phyloP scores from a whole-genome alignment of 2,797 vertebrate genomes.

The Lindbergichthys nudifrons region DNA sequence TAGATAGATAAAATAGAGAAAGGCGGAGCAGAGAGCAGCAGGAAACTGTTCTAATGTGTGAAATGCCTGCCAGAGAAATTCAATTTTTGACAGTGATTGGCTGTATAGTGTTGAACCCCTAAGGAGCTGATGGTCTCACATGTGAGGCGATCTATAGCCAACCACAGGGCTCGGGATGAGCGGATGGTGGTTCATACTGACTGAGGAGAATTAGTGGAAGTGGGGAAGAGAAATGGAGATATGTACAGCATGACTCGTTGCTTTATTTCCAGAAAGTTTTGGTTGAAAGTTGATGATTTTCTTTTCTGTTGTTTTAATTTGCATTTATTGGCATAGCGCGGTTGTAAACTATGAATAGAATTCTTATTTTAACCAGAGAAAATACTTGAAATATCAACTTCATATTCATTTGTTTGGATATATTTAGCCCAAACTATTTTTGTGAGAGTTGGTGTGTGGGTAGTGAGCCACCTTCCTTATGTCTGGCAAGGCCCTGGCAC shows the following conservation, averaged over 20 bases:
- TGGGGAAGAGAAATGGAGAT: constrained; percentile 18
- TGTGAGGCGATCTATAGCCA: constrained; percentile 53
- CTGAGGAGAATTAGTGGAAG: constrained; percentile 12
- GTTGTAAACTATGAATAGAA: constrained; percentile 16
- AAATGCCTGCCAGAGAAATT: constrained; percentile 64
- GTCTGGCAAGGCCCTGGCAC: constrained; percentile 68
- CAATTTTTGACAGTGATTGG: constrained; percentile 63
- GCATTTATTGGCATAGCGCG: constrained; percentile 21
- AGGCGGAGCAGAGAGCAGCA: constrained; percentile 16
- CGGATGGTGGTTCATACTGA: constrained; percentile 4
- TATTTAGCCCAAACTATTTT: constrained; percentile 15
- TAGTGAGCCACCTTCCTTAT: constrained; percentile 45
- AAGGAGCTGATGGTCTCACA: constrained; percentile 53
- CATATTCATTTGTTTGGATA: constrained; percentile 37
- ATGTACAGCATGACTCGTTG: constrained; percentile 23
- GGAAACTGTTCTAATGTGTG: constrained; percentile 51
- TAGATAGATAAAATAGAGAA: background rate
- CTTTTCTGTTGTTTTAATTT: constrained; percentile 16
- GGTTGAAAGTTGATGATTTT: constrained; percentile 22
- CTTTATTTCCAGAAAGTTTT: constrained; percentile 19
- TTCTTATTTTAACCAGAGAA: constrained; percentile 40
- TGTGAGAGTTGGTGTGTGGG: constrained; percentile 29
- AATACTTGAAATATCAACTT: constrained; percentile 36
- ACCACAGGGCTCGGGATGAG: constrained; percentile 14
- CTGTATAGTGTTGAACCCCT: constrained; percentile 44